A percentile compares a stretch with the other conserved stretches of the same genome.
Conservation (phyloP, 2,797 vertebrate species). For the Alectoris magna region DNA sequence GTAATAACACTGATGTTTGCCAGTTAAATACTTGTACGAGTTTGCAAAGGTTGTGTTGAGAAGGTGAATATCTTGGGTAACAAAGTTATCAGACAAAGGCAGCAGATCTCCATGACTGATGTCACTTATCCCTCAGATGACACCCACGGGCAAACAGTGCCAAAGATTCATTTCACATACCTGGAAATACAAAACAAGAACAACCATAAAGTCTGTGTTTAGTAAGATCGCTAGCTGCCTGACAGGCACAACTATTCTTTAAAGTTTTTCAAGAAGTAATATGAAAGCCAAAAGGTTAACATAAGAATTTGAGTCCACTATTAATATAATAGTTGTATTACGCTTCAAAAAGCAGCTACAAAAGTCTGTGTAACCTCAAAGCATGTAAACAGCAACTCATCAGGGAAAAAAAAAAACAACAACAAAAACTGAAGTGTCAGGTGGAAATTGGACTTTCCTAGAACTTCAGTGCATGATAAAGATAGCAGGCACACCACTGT, state of each 20-base stretch:
- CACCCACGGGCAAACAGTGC: neutral
- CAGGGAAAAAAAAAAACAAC: neutral
- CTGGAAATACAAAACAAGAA: slow-evolving; percentile 52
- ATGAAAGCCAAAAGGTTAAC: neutral
- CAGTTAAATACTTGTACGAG: slow-evolving; percentile 34
- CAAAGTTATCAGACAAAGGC: neutral
- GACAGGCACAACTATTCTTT: neutral
- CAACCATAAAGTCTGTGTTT: neutral
- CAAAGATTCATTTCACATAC: slow-evolving; percentile 73
- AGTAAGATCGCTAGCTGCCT: neutral
- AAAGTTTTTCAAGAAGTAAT: neutral
- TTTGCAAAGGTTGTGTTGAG: slow-evolving; percentile 15
- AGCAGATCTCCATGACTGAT: slow-evolving; percentile 11
- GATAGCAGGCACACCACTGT: accelerated
- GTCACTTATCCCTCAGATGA: neutral
- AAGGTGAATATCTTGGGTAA: neutral
- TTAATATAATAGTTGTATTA: neutral
- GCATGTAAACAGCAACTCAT: neutral
- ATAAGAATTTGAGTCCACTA: neutral
- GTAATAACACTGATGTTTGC: slow-evolving; percentile 16
- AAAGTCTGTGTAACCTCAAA: neutral
- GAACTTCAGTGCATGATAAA: neutral
- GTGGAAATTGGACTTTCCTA: neutral
- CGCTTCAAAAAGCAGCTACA: neutral
- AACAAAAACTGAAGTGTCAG: neutral